These are phyloP conservation scores for Bujurquina vittata DNA, from an alignment of 2,113 vertebrate species.

Conservation along the genomic window DNA sequence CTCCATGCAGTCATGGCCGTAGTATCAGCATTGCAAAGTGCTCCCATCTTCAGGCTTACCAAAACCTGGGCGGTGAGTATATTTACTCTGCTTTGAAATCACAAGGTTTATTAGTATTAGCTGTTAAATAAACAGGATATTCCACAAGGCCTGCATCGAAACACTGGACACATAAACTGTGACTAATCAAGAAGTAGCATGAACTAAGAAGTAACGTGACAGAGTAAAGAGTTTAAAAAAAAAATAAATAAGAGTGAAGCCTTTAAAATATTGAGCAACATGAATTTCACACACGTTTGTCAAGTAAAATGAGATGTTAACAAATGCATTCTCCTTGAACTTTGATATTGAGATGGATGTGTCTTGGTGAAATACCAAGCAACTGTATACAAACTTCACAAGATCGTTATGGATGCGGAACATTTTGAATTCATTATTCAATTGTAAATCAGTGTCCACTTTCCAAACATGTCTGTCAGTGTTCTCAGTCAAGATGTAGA, in stretches of 20 bases:
- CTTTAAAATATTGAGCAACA: not conserved
- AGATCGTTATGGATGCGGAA: not conserved
- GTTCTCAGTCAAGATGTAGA: constrained; percentile 2
- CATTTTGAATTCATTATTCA: not conserved
- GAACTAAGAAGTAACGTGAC: not conserved
- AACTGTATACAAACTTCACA: not conserved
- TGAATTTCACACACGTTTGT: not conserved
- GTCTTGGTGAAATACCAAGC: not conserved
- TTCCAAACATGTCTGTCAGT: not conserved
- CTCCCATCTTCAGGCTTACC: constrained; percentile 94
- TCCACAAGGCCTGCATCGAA: not conserved
- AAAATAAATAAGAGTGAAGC: not conserved
- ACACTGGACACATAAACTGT: constrained; percentile 1
- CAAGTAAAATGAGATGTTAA: not conserved
- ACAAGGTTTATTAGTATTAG: constrained; percentile 8
- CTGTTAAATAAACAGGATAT: constrained; percentile 11
- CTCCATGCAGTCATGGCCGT: constrained; percentile 98
- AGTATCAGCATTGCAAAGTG: constrained; percentile 94
- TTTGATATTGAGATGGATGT: not conserved
- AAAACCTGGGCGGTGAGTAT: constrained; percentile 99
- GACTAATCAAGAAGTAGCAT: constrained; percentile 1
- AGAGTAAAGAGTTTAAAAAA: not conserved
- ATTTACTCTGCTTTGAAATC: not conserved
- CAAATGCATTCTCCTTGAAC: not conserved
- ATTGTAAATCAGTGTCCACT: not conserved